These are phyloP conservation scores for Diachrysia chrysitis DNA, from an alignment of 2,888 invertebrate genomes.

Conservation along the genomic window DNA sequence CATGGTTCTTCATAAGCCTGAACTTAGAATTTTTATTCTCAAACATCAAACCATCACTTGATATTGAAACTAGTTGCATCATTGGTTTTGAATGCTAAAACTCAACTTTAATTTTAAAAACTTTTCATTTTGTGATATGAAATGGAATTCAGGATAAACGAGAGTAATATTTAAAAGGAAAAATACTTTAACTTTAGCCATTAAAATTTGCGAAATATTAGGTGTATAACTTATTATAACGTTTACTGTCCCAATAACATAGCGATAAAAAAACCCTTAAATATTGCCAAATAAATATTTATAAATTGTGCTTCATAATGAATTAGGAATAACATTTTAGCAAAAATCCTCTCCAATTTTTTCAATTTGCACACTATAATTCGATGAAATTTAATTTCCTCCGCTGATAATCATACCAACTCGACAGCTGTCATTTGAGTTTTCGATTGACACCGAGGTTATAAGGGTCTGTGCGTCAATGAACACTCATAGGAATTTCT, in stretches of 20 bases:
- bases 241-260: no score
- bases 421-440: conserved; percentile 36
- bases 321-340: no score
- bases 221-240: no score
- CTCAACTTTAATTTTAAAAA: background rate
- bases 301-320: no score
- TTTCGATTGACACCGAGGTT: conserved; percentile 35
- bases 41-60: conserved; percentile 29
- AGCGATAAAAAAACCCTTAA: no score
- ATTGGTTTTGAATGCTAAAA: conserved; percentile 38
- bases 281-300: no score
- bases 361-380: background rate
- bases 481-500: background rate
- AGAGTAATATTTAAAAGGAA: no score
- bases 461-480: conserved; percentile 6
- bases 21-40: background rate
- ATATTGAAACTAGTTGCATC: conserved; percentile 52
- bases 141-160: background rate
- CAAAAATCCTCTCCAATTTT: no score
- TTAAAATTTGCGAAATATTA: no score
- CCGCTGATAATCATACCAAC: conserved; percentile 10
- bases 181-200: no score
- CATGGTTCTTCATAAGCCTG: background rate
- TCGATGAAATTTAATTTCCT: conserved; percentile 25
- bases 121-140: background rate